Evolutionary conservation across 2,797 vertebrate genomes (phyloP).

Genomic region (Takifugu rubripes): DNA sequence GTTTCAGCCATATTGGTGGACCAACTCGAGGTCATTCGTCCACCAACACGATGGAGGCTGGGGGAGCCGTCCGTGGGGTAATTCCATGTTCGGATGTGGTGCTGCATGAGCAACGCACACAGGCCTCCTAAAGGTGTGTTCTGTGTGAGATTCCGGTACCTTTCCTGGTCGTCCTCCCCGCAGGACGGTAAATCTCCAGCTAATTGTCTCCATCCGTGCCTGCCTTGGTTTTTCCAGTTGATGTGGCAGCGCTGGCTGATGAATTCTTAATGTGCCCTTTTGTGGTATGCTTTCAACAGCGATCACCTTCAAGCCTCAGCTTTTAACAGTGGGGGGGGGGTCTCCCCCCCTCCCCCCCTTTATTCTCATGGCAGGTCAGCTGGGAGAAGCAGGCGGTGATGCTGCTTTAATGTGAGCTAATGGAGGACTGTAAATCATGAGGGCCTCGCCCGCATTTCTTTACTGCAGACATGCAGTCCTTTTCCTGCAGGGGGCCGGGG

Average conservation of each 20-base stretch:
- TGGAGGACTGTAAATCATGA: conserved; percentile 32
- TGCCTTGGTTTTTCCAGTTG: conserved; percentile 50
- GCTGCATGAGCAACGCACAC: conserved; percentile 25
- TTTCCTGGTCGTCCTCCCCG: conserved; percentile 16
- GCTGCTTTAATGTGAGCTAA: conserved; percentile 50
- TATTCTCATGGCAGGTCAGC: conserved; percentile 33
- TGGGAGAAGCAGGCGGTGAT: conserved; percentile 13
- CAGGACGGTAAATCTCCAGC: conserved; percentile 48
- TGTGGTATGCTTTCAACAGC: conserved; percentile 50
- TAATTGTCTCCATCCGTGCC: conserved; percentile 56
- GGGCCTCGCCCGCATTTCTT: background rate
- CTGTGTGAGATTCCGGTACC: conserved; percentile 25
- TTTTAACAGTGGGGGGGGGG: conserved; percentile 35
- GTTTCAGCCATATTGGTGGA: conserved; percentile 17
- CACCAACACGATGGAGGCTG: conserved; percentile 38
- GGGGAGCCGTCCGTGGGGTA: conserved; percentile 36
- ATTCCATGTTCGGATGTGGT: conserved; percentile 9
- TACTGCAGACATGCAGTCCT: conserved; percentile 5
- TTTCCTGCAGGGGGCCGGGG: conserved; percentile 3
- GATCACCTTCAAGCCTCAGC: conserved; percentile 50
- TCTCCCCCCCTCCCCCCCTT: conserved; percentile 31
- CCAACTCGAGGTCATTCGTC: conserved; percentile 18
- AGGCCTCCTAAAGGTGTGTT: conserved; percentile 30
- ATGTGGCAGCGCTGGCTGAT: conserved; percentile 44
- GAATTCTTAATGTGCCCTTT: conserved; percentile 72